Evolutionary conservation across 2,797 vertebrate genomes (phyloP), one percentile per base, ranked within the genome.

Genomic region (Miichthys miiuy): DNA sequence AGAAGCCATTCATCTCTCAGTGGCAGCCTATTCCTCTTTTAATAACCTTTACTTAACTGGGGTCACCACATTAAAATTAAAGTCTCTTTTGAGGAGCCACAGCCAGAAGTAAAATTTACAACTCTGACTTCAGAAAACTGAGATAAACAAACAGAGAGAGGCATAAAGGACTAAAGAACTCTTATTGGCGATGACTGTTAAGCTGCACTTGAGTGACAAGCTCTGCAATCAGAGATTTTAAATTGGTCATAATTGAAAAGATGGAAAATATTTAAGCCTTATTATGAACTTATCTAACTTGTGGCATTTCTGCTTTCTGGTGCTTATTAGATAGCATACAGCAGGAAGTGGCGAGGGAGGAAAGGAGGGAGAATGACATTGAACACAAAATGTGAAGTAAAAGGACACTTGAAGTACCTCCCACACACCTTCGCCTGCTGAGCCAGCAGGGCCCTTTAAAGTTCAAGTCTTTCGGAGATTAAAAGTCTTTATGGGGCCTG

Each of bases 331-430:
- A 60, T 5, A 42, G 34, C 10, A 41, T 1, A 8, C n/a, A 41
- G 41, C 17, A 44, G 21, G 10, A 69, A 27, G 30, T 56, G 46
- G 58, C 20, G 79, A 12, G 21, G 18, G 66, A 8, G 20, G n/a
- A 34, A 81, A 12, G 25, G 18, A 69, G 10, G 20, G n/a, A 34
- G 27, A 54, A 16, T 71, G 68, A 38, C 66, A 66, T 55, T 73
- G 42, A 75, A 34, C 23, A 47, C 58, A 62, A 51, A 52, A 41
- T 21, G 14, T 20, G 18, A 75, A 20, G 12, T 56, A 42, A 63
- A 81, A 85, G 77, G 81, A 73, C 66, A 48, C 48, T 66, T 68
- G 46, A 61, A 84, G 77, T 17, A 47, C 69, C 62, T 57, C 68
- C 41, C 67, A 6, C 48, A 74, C 58, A 13, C 14, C 46, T 67